Evolutionary conservation across 2,888 invertebrate species (phyloP).

Genomic region (Tholera decimalis): DNA sequence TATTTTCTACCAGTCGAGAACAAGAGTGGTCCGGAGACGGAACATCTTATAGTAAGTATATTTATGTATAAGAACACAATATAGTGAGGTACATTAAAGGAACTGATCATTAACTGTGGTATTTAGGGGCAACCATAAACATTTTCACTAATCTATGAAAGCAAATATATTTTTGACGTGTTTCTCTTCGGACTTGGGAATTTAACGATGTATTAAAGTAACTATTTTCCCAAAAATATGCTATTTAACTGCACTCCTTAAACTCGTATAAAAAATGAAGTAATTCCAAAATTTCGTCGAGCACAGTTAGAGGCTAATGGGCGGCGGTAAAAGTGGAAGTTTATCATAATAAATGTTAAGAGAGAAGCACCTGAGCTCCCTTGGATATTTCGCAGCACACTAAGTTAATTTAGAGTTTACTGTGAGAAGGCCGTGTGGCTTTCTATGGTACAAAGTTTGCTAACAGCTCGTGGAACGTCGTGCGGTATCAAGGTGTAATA

Average conservation of each 20-base stretch:
- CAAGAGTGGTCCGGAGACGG: too few species aligned
- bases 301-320: constrained; percentile 68
- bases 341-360: constrained; percentile 79
- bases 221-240: constrained; percentile 22
- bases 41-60: too few species aligned
- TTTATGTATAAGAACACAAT: too few species aligned
- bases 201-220: constrained; percentile 13
- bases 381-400: constrained; percentile 66
- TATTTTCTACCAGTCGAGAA: too few species aligned
- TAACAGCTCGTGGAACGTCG: constrained; percentile 45
- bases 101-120: too few species aligned
- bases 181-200: background rate
- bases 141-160: too few species aligned
- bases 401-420: constrained; percentile 70
- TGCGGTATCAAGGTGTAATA: constrained; percentile 48
- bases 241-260: constrained; percentile 33
- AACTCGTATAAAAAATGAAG: constrained; percentile 49
- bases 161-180: too few species aligned
- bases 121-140: too few species aligned
- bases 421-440: constrained; percentile 50
- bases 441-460: constrained; percentile 60
- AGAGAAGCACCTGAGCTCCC: constrained; percentile 74
- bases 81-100: too few species aligned
- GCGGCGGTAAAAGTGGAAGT: constrained; percentile 71
- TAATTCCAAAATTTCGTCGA: constrained; percentile 66